Evolutionary conservation across 2,797 vertebrate species (phyloP), one percentile per base, ranked within the genome.

Genomic region (Ctenochaetus hawaiiensis): DNA sequence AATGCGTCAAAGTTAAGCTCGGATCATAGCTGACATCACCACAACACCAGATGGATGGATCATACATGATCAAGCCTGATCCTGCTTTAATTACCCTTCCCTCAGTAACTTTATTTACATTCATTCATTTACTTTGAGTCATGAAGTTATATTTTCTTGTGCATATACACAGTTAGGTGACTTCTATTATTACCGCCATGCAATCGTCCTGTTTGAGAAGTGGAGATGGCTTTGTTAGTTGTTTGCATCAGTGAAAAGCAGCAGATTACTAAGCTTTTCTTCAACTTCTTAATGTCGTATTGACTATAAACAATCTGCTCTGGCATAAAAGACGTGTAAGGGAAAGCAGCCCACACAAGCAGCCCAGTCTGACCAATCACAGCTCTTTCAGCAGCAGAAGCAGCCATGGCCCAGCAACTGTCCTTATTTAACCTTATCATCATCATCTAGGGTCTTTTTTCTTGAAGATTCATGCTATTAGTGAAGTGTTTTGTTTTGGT

Each of bases 311-410:
- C 77, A 82, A 17, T 43, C 53, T 52, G 39, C 48, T 18, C 6
- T 11, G 16, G 17, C 12, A 48, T 52, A 49, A 26, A 26, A 68
- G 61, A 62, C 45, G 18, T 44, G 64, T 54, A 17, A 39, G 43
- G 53, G 67, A 72, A 62, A 2, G 56, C 37, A 73, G 82, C 77
- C 82, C 82, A 84, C 85, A 87, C 82, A 84, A 12, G 60, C 49
- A 77, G 84, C 4, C 18, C 18, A 22, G 3, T 3, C 49, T 18
- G 51, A 61, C 72, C 71, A 66, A 62, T 51, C 60, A n/a, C 13
- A 69, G 34, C 6, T 54, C 12, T 10, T 10, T 22, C 57, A 23
- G 44, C 30, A 18, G 39, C 11, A 26, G 17, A 30, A 45, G 41
- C 26, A 12, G 22, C 43, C 30, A 8, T 4, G 0, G 48, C 26